A percentile compares a stretch with the other conserved stretches of the same genome.
phyloP scores from a whole-genome alignment of 2,888 invertebrate genomes.

The Drosophila nr. perissopoda region DNA sequence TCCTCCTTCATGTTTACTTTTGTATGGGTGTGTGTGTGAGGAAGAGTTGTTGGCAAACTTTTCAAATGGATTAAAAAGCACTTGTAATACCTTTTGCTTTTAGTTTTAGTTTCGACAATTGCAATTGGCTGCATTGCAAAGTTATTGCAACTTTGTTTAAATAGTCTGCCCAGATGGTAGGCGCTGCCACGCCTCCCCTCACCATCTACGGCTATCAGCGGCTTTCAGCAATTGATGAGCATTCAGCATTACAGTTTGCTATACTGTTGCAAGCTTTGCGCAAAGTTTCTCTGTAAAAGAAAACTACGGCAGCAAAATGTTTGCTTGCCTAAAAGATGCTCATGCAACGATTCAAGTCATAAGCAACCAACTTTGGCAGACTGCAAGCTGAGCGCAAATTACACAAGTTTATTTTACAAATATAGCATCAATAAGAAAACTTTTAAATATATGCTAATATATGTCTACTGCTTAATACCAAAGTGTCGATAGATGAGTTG shows the following conservation, averaged over 20 bases:
- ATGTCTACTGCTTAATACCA: background rate
- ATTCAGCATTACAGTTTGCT: constrained; percentile 40
- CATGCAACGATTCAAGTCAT: constrained; percentile 15
- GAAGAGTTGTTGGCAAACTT: constrained; percentile 45
- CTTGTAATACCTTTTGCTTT: constrained; percentile 55
- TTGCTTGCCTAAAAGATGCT: constrained; percentile 13
- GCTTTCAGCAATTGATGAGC: constrained; percentile 60
- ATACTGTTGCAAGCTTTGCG: constrained; percentile 23
- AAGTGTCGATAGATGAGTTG: background rate
- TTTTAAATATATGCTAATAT: background rate
- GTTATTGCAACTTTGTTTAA: constrained; percentile 75
- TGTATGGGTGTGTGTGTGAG: constrained; percentile 7
- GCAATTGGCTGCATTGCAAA: constrained; percentile 55
- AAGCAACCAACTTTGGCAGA: constrained; percentile 3
- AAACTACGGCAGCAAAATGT: constrained; percentile 3
- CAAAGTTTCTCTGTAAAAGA: constrained; percentile 30
- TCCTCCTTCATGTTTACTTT: constrained; percentile 3
- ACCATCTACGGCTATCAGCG: background rate
- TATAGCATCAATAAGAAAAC: constrained; percentile 7
- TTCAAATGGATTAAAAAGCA: constrained; percentile 76
- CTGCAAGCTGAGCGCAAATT: background rate
- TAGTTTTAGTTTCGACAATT: constrained; percentile 24
- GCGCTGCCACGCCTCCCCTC: background rate
- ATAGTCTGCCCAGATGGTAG: constrained; percentile 26
- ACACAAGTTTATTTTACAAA: background rate